Percentiles rank a stretch among this genome's conserved stretches.
phyloP scores from a whole-genome alignment of 1,140 invertebrate species.

The Pollicipes pollicipes region DNA sequence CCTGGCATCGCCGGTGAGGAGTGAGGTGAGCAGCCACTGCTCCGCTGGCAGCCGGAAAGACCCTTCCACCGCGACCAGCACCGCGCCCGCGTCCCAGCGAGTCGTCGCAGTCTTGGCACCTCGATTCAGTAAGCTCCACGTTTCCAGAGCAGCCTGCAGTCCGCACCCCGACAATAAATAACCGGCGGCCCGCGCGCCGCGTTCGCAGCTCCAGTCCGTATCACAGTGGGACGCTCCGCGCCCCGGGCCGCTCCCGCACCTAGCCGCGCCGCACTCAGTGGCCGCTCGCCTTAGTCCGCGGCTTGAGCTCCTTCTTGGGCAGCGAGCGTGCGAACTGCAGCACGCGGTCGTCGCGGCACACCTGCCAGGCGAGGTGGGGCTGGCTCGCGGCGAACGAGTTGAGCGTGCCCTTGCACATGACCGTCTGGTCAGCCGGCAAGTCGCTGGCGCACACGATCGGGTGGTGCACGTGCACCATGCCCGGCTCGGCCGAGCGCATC shows the following conservation, averaged over 20 bases:
- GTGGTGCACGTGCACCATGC: constrained; percentile 84
- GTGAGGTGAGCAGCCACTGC: background rate
- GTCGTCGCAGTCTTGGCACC: background rate
- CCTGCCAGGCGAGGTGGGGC: background rate
- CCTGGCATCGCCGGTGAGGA: background rate
- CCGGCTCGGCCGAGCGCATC: constrained; percentile 65
- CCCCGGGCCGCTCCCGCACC: too few relatives aligned
- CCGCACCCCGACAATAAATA: background rate
- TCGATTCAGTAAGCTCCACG: background rate
- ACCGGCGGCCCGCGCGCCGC: too few relatives aligned
- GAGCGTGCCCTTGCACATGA: background rate
- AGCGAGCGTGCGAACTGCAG: background rate
- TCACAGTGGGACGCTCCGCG: background rate
- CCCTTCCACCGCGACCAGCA: background rate
- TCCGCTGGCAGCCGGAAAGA: too few relatives aligned
- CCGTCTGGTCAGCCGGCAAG: background rate
- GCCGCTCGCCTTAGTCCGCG: background rate
- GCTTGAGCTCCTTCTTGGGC: background rate
- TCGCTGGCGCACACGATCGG: constrained; percentile 52
- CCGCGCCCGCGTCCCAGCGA: background rate
- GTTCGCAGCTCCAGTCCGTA: background rate
- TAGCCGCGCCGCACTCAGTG: background rate
- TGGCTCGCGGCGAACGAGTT: background rate
- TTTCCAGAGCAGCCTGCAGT: too few relatives aligned
- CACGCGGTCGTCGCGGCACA: background rate